Evolutionary conservation across 2,797 vertebrate species (phyloP).

Genomic region (Premnoplex brunnescens): DNA sequence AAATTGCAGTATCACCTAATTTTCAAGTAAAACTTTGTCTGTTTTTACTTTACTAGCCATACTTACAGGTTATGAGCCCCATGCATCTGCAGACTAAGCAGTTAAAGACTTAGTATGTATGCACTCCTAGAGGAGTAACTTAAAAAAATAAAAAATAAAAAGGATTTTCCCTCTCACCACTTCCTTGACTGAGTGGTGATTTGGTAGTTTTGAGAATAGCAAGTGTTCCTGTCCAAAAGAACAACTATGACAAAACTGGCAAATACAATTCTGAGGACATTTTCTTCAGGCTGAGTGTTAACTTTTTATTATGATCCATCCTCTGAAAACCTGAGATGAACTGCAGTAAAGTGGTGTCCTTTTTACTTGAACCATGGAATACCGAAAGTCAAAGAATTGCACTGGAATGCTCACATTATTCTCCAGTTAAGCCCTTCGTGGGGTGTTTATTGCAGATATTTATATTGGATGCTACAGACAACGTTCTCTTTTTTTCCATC

Average conservation of each 20-base stretch:
- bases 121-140: not conserved
- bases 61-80: not conserved
- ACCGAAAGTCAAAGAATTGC: not conserved
- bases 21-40: not conserved
- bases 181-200: not conserved
- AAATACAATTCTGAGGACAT: not conserved
- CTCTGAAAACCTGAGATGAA: not conserved
- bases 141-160: too few relatives aligned
- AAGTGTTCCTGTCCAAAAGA: not conserved
- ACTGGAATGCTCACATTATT: not conserved
- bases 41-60: not conserved
- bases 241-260: not conserved
- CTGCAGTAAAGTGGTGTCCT: not conserved
- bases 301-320: not conserved
- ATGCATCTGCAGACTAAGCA: not conserved
- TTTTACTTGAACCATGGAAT: not conserved
- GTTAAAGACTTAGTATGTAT: not conserved
- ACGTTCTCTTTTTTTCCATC: not conserved
- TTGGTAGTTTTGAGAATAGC: not conserved
- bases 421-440: not conserved
- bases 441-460: constrained; percentile 50
- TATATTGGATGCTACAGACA: not conserved
- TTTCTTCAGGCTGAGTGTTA: not conserved
- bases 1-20: not conserved
- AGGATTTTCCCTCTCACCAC: too few relatives aligned